phyloP scores from a whole-genome alignment of 1,140 invertebrate genomes.

The Drosophila athabasca region DNA sequence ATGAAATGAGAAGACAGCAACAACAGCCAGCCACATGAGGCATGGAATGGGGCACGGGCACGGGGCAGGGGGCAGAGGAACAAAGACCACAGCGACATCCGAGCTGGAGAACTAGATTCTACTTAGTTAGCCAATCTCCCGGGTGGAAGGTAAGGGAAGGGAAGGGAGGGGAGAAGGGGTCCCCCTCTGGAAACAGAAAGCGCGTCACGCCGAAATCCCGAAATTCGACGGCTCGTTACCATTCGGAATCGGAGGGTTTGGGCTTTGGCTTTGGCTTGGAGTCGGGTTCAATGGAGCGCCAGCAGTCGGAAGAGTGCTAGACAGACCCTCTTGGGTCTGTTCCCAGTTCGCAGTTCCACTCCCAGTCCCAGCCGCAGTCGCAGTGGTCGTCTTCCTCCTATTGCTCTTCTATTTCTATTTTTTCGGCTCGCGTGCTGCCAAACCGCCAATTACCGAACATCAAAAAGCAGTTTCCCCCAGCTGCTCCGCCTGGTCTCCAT shows the following conservation, averaged over 20 bases:
- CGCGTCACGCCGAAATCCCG: constrained; percentile 73
- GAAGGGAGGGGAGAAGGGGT: too few relatives aligned
- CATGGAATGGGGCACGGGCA: not conserved
- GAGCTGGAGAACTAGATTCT: constrained; percentile 52
- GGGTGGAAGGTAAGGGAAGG: not conserved
- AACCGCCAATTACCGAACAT: constrained; percentile 81
- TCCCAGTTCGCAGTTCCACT: constrained; percentile 7
- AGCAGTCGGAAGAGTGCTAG: constrained; percentile 55
- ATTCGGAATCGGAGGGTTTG: constrained; percentile 55
- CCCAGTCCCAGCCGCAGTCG: constrained; percentile 4
- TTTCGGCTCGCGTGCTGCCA: constrained; percentile 76
- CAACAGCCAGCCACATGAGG: constrained; percentile 29
- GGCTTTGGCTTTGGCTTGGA: constrained; percentile 9
- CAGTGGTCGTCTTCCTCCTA: constrained; percentile 26
- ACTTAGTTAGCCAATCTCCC: constrained; percentile 31
- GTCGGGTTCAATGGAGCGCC: constrained; percentile 53
- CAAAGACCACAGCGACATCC: constrained; percentile 62
- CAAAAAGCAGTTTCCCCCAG: constrained; percentile 76
- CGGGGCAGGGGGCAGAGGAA: not conserved
- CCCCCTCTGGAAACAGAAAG: constrained; percentile 46
- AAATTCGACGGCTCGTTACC: constrained; percentile 65
- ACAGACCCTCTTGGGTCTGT: constrained; percentile 24
- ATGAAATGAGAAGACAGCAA: constrained; percentile 72
- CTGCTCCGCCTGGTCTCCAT: constrained; percentile 24
- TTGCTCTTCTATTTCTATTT: constrained; percentile 25